Evolutionary conservation across 2,113 vertebrate genomes (phyloP).

Genomic region (Archocentrus centrarchus): DNA sequence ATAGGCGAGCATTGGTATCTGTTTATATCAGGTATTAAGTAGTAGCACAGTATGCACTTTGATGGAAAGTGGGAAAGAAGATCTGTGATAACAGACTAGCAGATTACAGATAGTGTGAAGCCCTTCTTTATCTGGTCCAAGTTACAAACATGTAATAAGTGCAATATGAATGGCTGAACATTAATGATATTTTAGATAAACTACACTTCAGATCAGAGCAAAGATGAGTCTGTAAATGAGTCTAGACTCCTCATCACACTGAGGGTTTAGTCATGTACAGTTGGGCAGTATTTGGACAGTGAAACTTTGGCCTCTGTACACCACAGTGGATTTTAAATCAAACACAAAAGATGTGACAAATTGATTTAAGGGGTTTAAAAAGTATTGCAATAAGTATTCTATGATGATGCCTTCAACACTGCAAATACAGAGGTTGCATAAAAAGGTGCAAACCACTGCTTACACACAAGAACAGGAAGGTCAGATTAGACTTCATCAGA

Average conservation of each 20-base stretch:
- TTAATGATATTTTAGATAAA: not conserved
- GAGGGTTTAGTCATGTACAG: not conserved
- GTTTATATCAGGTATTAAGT: not conserved
- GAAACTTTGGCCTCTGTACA: not conserved
- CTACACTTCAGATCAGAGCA: not conserved
- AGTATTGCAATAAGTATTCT: not conserved
- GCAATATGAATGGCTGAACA: not conserved
- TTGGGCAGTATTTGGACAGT: not conserved
- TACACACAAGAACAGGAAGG: not conserved
- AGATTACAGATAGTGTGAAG: not conserved
- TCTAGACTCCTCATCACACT: not conserved
- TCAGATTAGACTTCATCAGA: not conserved
- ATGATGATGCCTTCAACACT: not conserved
- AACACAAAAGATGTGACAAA: no score
- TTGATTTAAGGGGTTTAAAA: not conserved
- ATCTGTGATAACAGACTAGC: not conserved
- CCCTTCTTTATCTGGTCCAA: not conserved
- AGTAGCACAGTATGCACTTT: not conserved
- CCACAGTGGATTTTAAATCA: not conserved
- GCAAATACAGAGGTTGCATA: not conserved
- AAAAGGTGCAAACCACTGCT: not conserved
- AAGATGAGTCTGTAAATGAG: not conserved
- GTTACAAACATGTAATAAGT: not conserved
- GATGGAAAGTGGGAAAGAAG: not conserved
- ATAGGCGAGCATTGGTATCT: not conserved